phyloP scores from a whole-genome alignment of 2,113 vertebrate species.

The Pelecanus crispus region DNA sequence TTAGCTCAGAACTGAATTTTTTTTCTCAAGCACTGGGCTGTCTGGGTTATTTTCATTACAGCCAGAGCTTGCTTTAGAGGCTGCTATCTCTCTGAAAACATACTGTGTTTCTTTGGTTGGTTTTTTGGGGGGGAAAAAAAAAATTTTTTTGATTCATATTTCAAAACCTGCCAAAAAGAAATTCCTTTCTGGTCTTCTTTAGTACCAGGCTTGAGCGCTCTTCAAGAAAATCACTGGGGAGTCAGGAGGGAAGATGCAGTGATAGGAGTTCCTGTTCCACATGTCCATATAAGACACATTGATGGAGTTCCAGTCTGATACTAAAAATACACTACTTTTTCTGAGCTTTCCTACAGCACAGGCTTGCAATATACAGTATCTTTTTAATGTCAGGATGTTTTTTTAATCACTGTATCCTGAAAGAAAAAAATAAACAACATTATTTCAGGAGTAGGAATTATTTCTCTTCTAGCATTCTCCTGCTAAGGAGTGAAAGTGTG shows the following conservation, averaged over 20 bases:
- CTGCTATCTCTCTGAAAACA: background rate
- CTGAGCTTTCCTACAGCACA: background rate
- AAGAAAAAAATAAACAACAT: background rate
- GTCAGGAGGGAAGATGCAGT: background rate
- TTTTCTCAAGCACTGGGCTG: background rate
- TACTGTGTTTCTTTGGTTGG: background rate
- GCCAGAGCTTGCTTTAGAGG: background rate
- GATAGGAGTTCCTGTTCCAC: background rate
- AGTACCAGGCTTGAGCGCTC: rapidly evolving
- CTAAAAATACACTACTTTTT: background rate
- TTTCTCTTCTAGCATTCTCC: background rate
- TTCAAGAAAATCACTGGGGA: background rate
- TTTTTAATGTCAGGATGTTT: background rate
- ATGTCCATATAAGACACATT: background rate
- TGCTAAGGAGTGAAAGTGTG: background rate
- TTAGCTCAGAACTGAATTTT: background rate
- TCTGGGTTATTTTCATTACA: background rate
- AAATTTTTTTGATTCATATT: background rate
- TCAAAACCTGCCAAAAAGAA: background rate
- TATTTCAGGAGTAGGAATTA: background rate
- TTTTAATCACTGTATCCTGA: background rate
- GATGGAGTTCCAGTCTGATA: background rate
- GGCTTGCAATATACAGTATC: background rate
- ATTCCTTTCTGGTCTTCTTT: background rate
- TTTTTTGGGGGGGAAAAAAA: too few species aligned